Evolutionary conservation across 2,888 invertebrate species (phyloP).

Genomic region (Blomia tropicalis): DNA sequence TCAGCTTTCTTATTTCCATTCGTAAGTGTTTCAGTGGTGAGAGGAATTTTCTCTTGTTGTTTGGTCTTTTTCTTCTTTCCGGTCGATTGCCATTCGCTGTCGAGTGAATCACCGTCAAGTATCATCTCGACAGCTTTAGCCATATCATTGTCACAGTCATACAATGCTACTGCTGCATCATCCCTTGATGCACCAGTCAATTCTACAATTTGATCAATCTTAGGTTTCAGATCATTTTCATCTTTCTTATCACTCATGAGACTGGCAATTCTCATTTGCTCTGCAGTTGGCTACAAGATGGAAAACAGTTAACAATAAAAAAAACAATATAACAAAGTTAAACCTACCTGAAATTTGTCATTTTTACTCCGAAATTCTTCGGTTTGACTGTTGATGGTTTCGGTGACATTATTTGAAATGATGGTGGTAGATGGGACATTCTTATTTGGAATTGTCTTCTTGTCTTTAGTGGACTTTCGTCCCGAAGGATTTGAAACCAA

Average conservation of each 20-base stretch:
- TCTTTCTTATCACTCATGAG: slow-evolving; percentile 51
- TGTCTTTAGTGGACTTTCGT: slow-evolving; percentile 1
- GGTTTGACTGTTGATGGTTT: neutral
- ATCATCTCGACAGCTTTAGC: slow-evolving; percentile 64
- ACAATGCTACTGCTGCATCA: slow-evolving; percentile 75
- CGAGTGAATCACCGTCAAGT: slow-evolving; percentile 51
- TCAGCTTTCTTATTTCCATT: slow-evolving; percentile 25
- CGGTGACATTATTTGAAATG: neutral
- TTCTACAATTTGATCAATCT: slow-evolving; percentile 65
- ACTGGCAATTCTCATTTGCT: slow-evolving; percentile 67
- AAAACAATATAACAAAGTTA: neutral
- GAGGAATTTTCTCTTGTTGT: slow-evolving; percentile 23
- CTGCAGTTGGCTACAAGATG: slow-evolving; percentile 56
- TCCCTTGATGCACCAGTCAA: slow-evolving; percentile 75
- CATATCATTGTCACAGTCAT: slow-evolving; percentile 79
- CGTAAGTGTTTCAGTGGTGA: slow-evolving; percentile 22
- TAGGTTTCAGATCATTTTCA: slow-evolving; percentile 47
- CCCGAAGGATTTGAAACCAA: neutral
- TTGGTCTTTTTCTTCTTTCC: slow-evolving; percentile 65
- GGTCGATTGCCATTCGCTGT: slow-evolving; percentile 57
- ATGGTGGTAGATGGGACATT: neutral
- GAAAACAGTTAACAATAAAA: slow-evolving; percentile 24
- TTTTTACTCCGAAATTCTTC: slow-evolving; percentile 9
- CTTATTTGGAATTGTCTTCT: slow-evolving; percentile 14
- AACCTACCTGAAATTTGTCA: slow-evolving; percentile 20